Conservation (phyloP, 2,113 vertebrate genomes). For the Hypanus sabinus region DNA sequence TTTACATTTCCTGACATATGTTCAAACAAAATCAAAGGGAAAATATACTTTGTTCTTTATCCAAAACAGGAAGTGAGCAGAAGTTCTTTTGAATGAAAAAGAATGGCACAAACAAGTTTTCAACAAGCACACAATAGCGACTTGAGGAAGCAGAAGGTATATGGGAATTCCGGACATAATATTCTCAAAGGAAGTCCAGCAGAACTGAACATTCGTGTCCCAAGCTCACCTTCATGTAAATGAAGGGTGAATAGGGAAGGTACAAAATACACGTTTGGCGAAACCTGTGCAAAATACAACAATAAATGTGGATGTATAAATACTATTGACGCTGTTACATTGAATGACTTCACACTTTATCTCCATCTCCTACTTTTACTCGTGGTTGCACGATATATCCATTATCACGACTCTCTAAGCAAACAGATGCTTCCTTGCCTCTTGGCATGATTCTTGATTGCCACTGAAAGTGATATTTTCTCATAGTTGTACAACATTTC, state of each 20-base stretch:
- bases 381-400: neutral
- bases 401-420: neutral
- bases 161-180: neutral
- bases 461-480: neutral
- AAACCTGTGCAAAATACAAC: neutral
- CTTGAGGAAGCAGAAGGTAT: neutral
- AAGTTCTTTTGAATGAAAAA: neutral
- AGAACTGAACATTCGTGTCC: neutral
- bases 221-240: neutral
- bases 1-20: neutral
- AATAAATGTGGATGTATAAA: neutral
- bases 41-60: neutral
- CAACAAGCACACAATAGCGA: neutral
- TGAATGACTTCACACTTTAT: neutral
- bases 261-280: neutral
- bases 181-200: conserved; percentile 3
- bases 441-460: neutral
- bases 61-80: neutral
- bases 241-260: neutral
- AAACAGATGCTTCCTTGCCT: neutral
- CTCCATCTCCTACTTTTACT: neutral
- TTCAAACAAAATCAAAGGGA: neutral
- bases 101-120: neutral
- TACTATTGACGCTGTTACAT: neutral
- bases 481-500: neutral